Conservation (phyloP, 35 echinoderm and acorn worm species). For the Patiria miniata region DNA sequence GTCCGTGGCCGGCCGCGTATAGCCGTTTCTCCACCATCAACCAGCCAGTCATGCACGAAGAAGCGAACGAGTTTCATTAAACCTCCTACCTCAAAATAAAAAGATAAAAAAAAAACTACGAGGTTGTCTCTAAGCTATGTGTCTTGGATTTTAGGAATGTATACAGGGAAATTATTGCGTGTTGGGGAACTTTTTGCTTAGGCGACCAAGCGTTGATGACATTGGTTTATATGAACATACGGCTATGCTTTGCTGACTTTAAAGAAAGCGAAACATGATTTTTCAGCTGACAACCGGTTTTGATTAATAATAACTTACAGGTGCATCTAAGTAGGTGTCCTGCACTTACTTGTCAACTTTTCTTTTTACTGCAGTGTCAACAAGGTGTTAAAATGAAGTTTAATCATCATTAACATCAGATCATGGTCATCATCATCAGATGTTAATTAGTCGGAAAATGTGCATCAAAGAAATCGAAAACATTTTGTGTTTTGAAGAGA, state of each 20-base stretch:
- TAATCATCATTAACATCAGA: too few species aligned
- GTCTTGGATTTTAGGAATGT: not conserved
- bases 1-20: not conserved
- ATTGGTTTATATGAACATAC: not conserved
- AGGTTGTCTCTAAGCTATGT: not conserved
- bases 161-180: constrained; percentile 14
- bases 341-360: too few species aligned
- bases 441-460: too few species aligned
- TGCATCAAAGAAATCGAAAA: too few species aligned
- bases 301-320: too few species aligned
- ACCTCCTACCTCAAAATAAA: not conserved
- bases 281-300: not conserved
- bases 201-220: not conserved
- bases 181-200: not conserved
- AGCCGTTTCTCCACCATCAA: not conserved
- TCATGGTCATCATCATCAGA: too few species aligned
- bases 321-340: too few species aligned
- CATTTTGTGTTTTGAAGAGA: too few species aligned
- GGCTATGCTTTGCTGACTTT: not conserved
- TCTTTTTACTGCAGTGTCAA: too few species aligned
- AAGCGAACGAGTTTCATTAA: not conserved
- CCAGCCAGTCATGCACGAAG: not conserved
- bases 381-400: too few species aligned
- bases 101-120: too few species aligned
- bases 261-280: constrained; percentile 1